Evolutionary conservation across 2,888 invertebrate species (phyloP).

Genomic region (Nysson spinosus): DNA sequence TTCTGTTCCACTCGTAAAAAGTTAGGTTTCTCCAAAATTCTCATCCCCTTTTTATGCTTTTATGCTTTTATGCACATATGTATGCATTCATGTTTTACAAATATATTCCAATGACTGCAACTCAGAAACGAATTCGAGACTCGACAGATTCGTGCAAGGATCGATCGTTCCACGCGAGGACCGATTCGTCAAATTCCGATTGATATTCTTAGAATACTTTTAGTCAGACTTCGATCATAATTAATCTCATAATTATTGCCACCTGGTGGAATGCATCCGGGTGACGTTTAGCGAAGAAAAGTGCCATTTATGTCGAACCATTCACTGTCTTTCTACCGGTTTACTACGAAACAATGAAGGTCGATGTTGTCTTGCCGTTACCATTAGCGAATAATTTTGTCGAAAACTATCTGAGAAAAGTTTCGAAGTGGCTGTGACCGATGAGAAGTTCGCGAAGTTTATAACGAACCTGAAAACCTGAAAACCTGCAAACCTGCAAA

Average conservation of each 20-base stretch:
- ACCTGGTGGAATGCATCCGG: slow-evolving; percentile 6
- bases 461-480: slow-evolving; percentile 17
- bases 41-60: no score
- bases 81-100: no score
- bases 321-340: slow-evolving; percentile 32
- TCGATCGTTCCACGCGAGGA: no score
- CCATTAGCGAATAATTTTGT: slow-evolving; percentile 37
- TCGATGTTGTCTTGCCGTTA: slow-evolving; percentile 35
- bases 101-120: no score
- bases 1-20: no score
- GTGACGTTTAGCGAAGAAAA: slow-evolving; percentile 29
- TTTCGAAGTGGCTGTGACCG: slow-evolving; percentile 48
- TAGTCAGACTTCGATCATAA: slow-evolving; percentile 22
- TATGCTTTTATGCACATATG: no score
- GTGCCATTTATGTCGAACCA: slow-evolving; percentile 41
- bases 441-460: slow-evolving; percentile 34
- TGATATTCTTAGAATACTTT: background rate
- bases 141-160: no score
- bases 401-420: slow-evolving; percentile 37
- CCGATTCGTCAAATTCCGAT: background rate
- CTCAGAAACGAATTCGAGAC: no score
- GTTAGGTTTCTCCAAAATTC: no score
- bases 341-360: slow-evolving; percentile 6
- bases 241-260: slow-evolving; percentile 1
- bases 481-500: no score